A percentile compares a stretch with the other conserved stretches of the same genome.
Evolutionary conservation across 2,113 vertebrate species (phyloP).

Genomic region (Piprites chloris): DNA sequence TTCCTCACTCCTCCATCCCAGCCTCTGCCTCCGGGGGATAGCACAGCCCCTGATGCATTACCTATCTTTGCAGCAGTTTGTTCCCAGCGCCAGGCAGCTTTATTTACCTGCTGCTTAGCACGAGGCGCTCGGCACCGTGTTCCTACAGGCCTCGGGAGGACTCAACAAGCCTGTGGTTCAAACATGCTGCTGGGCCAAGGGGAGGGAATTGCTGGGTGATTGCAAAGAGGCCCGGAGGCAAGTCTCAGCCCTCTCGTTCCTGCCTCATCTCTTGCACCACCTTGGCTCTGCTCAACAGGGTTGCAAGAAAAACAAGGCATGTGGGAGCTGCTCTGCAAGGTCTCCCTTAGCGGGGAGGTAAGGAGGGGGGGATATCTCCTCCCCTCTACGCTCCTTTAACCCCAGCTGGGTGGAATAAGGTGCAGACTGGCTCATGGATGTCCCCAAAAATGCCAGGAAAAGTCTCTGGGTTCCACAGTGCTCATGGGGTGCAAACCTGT

Average conservation of each 20-base stretch:
- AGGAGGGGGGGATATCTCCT: background rate
- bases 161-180: conserved; percentile 32
- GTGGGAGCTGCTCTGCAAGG: background rate
- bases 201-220: conserved; percentile 42
- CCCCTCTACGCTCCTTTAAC: fast-evolving
- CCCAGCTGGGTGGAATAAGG: background rate
- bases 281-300: background rate
- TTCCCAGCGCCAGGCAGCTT: background rate
- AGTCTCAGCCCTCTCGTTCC: conserved; percentile 65
- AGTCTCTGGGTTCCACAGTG: fast-evolving
- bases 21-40: background rate
- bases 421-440: background rate
- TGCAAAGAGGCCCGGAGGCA: conserved; percentile 56
- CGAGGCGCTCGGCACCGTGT: background rate
- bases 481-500: background rate
- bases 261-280: conserved; percentile 57
- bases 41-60: background rate
- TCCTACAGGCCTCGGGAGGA: conserved; percentile 51
- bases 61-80: background rate
- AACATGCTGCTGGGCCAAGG: background rate
- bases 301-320: conserved; percentile 51
- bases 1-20: background rate
- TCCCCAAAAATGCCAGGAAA: background rate
- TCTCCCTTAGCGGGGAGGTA: background rate
- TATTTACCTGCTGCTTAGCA: conserved; percentile 15